Percentiles rank a stretch among this genome's conserved stretches.
These are phyloP conservation scores for Myrmecophaga tridactyla DNA, from an alignment of 2,113 vertebrate species.

Conservation along the genomic window DNA sequence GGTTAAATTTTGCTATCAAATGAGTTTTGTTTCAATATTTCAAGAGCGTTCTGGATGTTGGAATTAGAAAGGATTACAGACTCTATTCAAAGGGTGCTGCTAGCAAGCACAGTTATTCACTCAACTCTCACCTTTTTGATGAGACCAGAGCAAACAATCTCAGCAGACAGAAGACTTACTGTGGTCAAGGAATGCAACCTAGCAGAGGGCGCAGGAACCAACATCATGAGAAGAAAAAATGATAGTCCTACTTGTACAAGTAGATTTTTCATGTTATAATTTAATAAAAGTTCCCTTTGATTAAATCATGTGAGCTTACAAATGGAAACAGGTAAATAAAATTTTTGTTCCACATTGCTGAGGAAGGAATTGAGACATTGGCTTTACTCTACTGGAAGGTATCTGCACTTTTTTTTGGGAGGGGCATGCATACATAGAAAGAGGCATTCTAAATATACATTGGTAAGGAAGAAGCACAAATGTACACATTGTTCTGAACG, in stretches of 20 bases:
- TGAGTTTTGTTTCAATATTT: not conserved
- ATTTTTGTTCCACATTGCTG: not conserved
- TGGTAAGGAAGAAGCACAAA: not conserved
- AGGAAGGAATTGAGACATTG: not conserved
- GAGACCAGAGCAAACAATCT: not conserved
- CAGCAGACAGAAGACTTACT: not conserved
- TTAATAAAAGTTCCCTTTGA: constrained; percentile 12
- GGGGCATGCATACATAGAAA: not conserved
- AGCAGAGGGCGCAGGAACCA: not conserved
- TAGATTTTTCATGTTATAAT: not conserved
- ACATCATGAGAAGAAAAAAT: not conserved
- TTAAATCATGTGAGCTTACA: not conserved
- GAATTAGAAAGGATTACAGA: not conserved
- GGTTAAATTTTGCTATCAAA: constrained; percentile 1
- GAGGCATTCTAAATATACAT: not conserved
- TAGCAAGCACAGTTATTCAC: not conserved
- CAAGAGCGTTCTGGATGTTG: not conserved
- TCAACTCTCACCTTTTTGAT: not conserved
- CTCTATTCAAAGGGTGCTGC: not conserved
- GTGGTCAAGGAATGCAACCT: constrained; percentile 10
- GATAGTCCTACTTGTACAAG: not conserved
- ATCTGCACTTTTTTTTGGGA: not conserved
- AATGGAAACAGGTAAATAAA: not conserved
- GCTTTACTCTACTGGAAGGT: not conserved
- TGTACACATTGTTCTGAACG: not conserved